Evolutionary conservation across 2,113 vertebrate genomes (phyloP), one percentile per base, ranked within the genome.

Genomic region (Hippocampus comes): DNA sequence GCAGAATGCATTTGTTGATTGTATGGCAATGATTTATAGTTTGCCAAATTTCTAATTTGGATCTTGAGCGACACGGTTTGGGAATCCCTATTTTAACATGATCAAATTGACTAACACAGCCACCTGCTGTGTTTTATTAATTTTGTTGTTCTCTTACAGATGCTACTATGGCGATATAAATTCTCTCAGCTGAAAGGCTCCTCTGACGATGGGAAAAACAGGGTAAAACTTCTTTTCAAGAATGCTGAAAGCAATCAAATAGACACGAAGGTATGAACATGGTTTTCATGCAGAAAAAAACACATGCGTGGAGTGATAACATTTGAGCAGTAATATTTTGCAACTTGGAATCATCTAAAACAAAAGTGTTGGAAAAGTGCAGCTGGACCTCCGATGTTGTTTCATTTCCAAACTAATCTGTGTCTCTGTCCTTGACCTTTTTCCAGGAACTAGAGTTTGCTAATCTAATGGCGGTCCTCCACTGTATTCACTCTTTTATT

Each of bases 181-280:
- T 98, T 97, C 84, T 98, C 96, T 80, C 96, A 97, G 73, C 94
- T 98, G 51, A 98, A 97, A 91, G 96, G 96, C 43, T 98, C 96
- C 60, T 98, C 96, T 46, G 96, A 98, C 30, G 95, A 98, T 15
- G 95, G 95, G 2, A 97, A 96, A 88, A 94, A 94, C 69, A 93
- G 92, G 78, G 94, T 96, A 20, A 98, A 96, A 82, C 92, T 97
- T 4, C 93, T 96, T 70, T 97, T 96, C 92, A 94, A 95, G 90
- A 95, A 96, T 74, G 79, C 89, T 27, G 96, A 96, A 81, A 96
- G 91, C 87, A 94, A 93, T 78, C 96, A 98, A 89, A 97, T 97
- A 78, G 95, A 98, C 78, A 96, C 92, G 90, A 97, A 97, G 95
- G 96, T 97, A 92, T 74, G 17, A 12, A 6, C 21, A 27, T 46